Base-by-base conservation (phyloP, 1,140 invertebrate genomes). In the Anoplophora glabripennis region DNA sequence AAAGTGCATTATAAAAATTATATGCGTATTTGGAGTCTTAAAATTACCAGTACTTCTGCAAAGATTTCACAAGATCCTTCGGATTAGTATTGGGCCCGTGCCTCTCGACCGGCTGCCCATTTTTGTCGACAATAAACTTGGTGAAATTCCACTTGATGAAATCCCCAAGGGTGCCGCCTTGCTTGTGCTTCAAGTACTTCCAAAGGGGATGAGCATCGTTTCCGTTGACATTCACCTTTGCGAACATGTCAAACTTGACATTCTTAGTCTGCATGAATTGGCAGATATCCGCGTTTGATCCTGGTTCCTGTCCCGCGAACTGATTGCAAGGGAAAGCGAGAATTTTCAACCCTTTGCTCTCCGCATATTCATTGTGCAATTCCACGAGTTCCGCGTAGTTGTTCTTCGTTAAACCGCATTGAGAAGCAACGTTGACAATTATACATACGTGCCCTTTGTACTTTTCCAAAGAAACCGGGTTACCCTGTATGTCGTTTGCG, bases 61-160 rank as follows among this genome's bases (percentile, higher is more conserved):
- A 80, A 46, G 78, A 80, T 28, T 84, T 80, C 41, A 84, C 79
- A 66, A 89, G 77, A 58, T 82, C 81, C 54, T 82, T 76, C 0
- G 94, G 93, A 69, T 90, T 84, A 0, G 81, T 84, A 41, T 80
- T 86, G 0, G 93, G 90, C 7, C 82, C 85, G 75, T 90, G 90
- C 70, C 94, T 81, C 64, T 89, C 86, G 0, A 96, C 86, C 0
- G 91, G 89, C 45, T 89, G 76, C 3, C 96, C 96, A 45, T 94
- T 79, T 71, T 87, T 90, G 74, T 97, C 84, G 21, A 98, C 79
- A 36, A 98, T 81, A 75, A 98, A 99, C 75, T 98, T 98, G 1
- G 92, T 92, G 67, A 98, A 98, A 76, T 98, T 99, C 96, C 96
- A 98, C 72, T 98, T 97, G 60, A 98, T 94, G 42, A 82, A 84